phyloP scores from a whole-genome alignment of 1,140 invertebrate species.

The Antheraea pernyi region DNA sequence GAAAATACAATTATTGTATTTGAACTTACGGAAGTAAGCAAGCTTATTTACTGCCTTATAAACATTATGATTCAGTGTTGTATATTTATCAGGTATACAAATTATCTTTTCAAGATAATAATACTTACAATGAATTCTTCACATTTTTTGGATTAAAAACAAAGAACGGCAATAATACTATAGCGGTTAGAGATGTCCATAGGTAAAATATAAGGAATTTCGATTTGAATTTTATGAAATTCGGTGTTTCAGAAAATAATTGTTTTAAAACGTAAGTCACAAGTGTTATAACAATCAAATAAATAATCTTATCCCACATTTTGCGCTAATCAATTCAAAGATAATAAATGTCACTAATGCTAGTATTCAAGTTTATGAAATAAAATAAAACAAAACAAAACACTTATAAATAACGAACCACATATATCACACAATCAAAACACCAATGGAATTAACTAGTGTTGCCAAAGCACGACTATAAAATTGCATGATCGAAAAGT shows the following conservation, averaged over 20 bases:
- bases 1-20: background rate
- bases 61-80: background rate
- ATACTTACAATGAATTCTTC: constrained; percentile 75
- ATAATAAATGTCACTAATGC: background rate
- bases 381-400: constrained; percentile 24
- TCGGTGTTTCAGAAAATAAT: constrained; percentile 73
- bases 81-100: constrained; percentile 4
- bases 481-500: too few relatives aligned
- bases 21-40: background rate
- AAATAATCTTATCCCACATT: constrained; percentile 71
- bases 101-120: background rate
- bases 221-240: constrained; percentile 74
- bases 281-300: constrained; percentile 57
- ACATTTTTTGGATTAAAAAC: constrained; percentile 76
- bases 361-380: constrained; percentile 11
- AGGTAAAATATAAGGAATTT: constrained; percentile 78
- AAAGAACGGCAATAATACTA: constrained; percentile 73
- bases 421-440: constrained; percentile 4
- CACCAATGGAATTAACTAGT: background rate
- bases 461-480: too few relatives aligned
- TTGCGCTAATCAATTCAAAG: constrained; percentile 5
- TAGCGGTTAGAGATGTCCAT: constrained; percentile 60
- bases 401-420: background rate
- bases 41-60: background rate
- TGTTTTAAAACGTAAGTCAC: constrained; percentile 71